Base-by-base conservation (phyloP, 1,140 invertebrate species). In the Drosophila watanabei region DNA sequence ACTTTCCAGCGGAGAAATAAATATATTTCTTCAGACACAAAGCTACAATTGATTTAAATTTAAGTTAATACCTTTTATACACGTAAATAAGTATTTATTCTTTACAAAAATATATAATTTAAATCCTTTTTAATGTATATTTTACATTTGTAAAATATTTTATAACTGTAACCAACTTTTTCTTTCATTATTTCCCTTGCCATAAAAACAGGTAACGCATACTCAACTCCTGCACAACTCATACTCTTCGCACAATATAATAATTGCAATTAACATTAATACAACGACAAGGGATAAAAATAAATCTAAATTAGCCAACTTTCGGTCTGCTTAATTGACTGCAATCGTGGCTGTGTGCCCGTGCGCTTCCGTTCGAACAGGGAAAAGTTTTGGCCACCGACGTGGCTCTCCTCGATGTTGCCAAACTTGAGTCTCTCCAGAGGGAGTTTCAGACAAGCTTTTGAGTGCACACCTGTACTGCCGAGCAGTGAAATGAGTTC, bases 271-370 rank as follows among this genome's bases (percentile, higher is more conserved):
- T 41, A 72, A 39, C 68, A 49, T 48, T 51, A 14, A 51, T 30
- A 43, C 20, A 20, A 43, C 10, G 24, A 35, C 69, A 35, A 18
- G 10, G 54, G 54, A 60, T 72, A 51, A 73, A 72, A 73, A 73
- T 61, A 43, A 73, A 75, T 71, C 49, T 63, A 46, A 69, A 61
- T 75, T 61, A 61, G 54, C 10, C 64, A 71, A 71, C 68, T 71
- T 69, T 56, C 13, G 33, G 49, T 48, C 65, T 69, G 49, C 65
- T 69, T 89, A 68, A 89, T 90, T 85, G 79, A 57, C 64, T 71
- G 64, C 68, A 71, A 71, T 71, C 60, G 37, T 65, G 24, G 43
- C 28, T 32, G 20, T 20, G 68, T 64, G 35, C 24, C 45, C 64
- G 52, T 71, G 63, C 32, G 14, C 59, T 64, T 30, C 64, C 64